These are phyloP conservation scores for Venusia cambrica DNA, from an alignment of 2,888 invertebrate species.

Conservation along the genomic window DNA sequence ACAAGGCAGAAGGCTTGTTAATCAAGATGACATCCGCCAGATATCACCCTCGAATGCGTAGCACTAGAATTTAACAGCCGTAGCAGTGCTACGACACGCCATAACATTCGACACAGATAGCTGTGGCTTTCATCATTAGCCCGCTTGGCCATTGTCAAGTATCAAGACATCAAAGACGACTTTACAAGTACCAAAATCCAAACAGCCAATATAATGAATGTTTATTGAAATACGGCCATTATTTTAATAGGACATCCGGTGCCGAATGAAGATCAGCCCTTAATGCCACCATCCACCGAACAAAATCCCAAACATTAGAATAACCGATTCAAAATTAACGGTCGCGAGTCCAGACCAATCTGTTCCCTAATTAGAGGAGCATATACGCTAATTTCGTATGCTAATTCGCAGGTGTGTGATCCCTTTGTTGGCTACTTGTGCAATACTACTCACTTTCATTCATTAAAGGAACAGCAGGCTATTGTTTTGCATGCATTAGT, in stretches of 20 bases:
- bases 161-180: slow-evolving; percentile 39
- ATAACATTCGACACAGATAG: too few species aligned
- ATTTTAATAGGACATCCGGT: slow-evolving; percentile 78
- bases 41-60: too few species aligned
- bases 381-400: slow-evolving; percentile 56
- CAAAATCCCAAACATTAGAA: slow-evolving; percentile 42
- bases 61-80: too few species aligned
- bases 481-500: slow-evolving; percentile 37
- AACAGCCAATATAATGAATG: slow-evolving; percentile 57
- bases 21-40: too few species aligned
- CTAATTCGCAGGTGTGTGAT: slow-evolving; percentile 50
- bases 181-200: slow-evolving; percentile 40
- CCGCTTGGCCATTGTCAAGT: slow-evolving; percentile 33
- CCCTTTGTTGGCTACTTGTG: slow-evolving; percentile 35
- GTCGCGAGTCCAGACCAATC: slow-evolving; percentile 27
- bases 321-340: slow-evolving; percentile 38
- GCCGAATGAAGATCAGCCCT: slow-evolving; percentile 41
- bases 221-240: slow-evolving; percentile 73
- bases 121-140: too few species aligned
- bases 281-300: slow-evolving; percentile 39
- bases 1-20: too few species aligned
- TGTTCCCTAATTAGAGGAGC: slow-evolving; percentile 50
- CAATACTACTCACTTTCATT: slow-evolving; percentile 41
- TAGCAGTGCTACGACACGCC: too few species aligned
- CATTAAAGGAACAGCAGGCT: slow-evolving; percentile 34